phyloP scores from a whole-genome alignment of 2,113 vertebrate species.

The Acrocephalus arundinaceus region DNA sequence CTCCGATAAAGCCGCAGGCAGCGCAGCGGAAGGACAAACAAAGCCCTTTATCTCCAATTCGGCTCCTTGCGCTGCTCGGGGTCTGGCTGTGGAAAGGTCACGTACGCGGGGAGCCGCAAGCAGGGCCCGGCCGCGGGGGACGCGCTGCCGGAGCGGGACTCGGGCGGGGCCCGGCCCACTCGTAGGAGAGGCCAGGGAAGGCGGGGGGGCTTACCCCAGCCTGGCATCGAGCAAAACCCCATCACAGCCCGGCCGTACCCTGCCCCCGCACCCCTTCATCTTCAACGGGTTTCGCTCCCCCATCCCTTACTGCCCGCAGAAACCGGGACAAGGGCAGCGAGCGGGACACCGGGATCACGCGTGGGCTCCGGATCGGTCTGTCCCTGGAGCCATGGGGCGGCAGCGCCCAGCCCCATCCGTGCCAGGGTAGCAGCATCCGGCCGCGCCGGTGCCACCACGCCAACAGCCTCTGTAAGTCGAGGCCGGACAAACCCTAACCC shows the following conservation, averaged over 20 bases:
- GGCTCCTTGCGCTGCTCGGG: not conserved
- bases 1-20: not conserved
- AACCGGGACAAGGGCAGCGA: rapidly evolving
- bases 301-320: not conserved
- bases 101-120: not conserved
- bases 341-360: rapidly evolving
- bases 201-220: not conserved
- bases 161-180: rapidly evolving
- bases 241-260: not conserved
- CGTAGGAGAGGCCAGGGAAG: rapidly evolving
- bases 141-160: not conserved
- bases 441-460: not conserved
- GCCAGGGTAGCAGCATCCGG: not conserved
- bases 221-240: not conserved
- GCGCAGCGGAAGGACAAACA: not conserved
- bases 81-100: not conserved
- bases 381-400: not conserved
- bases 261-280: rapidly evolving
- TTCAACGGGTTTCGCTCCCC: rapidly evolving
- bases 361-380: rapidly evolving
- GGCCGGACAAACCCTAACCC: not conserved
- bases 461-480: rapidly evolving
- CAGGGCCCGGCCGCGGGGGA: not conserved
- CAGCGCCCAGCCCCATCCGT: not conserved
- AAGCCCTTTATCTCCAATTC: not conserved